These are phyloP conservation scores for Drosophila mimica DNA, from an alignment of 2,888 invertebrate genomes.

Conservation along the genomic window DNA sequence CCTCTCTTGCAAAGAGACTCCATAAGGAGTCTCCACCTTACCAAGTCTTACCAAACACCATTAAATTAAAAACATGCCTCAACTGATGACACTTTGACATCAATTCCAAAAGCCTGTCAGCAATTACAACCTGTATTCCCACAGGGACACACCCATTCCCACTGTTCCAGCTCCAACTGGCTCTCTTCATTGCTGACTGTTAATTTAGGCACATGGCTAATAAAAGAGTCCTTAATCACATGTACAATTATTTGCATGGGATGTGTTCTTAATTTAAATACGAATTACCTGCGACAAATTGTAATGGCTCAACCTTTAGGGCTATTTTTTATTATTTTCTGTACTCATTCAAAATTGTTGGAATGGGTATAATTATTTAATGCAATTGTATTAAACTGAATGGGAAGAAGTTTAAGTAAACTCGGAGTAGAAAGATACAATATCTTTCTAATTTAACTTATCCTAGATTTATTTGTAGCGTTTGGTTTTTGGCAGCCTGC, in stretches of 20 bases:
- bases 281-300: conserved; percentile 46
- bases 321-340: not conserved
- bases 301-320: conserved; percentile 44
- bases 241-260: conserved; percentile 20
- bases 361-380: not conserved
- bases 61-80: not conserved
- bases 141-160: conserved; percentile 35
- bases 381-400: not conserved
- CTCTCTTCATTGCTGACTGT: not conserved
- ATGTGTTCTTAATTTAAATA: conserved; percentile 53
- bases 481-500: not conserved
- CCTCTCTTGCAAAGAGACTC: not conserved
- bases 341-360: not conserved
- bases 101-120: conserved; percentile 28
- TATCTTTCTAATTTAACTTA: not conserved
- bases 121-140: conserved; percentile 15
- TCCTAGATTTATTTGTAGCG: not conserved
- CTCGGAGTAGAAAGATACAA: not conserved
- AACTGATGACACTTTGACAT: conserved; percentile 7
- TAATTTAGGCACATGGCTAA: conserved; percentile 14
- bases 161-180: conserved; percentile 11
- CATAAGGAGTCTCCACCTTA: not conserved
- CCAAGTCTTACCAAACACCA: not conserved
- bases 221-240: conserved; percentile 1
- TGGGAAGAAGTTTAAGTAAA: not conserved